Conservation (phyloP, 2,888 invertebrate genomes). For the Eucera pruinosa region DNA sequence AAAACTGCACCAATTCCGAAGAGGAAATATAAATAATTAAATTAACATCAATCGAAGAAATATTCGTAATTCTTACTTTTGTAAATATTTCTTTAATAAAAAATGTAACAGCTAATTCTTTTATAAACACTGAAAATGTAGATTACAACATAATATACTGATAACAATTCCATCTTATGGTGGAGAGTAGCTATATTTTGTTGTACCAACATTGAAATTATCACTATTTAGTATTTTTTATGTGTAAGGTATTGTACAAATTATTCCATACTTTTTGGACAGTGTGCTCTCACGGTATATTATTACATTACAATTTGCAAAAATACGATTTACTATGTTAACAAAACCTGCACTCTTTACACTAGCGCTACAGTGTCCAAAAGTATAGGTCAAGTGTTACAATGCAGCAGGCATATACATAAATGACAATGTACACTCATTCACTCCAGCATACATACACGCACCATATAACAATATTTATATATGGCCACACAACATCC, state of each 20-base stretch:
- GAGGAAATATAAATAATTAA: constrained; percentile 72
- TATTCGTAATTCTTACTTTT: constrained; percentile 74
- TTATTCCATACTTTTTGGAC: constrained; percentile 82
- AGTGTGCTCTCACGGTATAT: constrained; percentile 76
- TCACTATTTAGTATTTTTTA: constrained; percentile 75
- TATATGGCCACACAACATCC: constrained; percentile 65
- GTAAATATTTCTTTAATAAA: constrained; percentile 80
- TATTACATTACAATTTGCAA: constrained; percentile 77
- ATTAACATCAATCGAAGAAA: constrained; percentile 76
- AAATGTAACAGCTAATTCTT: constrained; percentile 79
- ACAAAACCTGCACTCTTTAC: constrained; percentile 74
- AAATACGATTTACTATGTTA: constrained; percentile 79
- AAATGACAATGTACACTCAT: constrained; percentile 71
- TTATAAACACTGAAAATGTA: constrained; percentile 82
- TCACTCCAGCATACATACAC: constrained; percentile 60
- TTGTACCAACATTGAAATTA: constrained; percentile 81
- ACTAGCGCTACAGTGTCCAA: constrained; percentile 80
- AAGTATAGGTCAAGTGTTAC: constrained; percentile 81
- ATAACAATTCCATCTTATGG: constrained; percentile 80
- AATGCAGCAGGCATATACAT: constrained; percentile 76
- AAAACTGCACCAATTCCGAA: constrained; percentile 64
- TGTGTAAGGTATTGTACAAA: constrained; percentile 81
- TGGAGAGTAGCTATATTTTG: constrained; percentile 80
- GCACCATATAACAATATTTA: constrained; percentile 66
- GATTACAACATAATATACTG: constrained; percentile 81